phyloP scores from a whole-genome alignment of 2,888 invertebrate genomes.

The Phengaris alcon region DNA sequence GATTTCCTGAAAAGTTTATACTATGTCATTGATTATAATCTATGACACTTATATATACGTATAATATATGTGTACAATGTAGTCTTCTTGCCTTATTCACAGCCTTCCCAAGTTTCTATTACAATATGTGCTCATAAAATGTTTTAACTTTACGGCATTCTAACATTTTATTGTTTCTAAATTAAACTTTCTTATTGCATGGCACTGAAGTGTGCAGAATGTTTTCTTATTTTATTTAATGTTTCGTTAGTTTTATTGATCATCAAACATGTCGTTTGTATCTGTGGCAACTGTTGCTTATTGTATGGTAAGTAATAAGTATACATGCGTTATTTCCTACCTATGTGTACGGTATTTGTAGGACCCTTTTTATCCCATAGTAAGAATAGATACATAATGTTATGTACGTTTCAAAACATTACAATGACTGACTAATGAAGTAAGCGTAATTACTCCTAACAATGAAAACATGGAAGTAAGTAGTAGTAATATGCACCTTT shows the following conservation, averaged over 20 bases:
- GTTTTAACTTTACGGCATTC: constrained; percentile 21
- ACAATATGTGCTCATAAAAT: constrained; percentile 11
- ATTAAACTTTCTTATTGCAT: constrained; percentile 24
- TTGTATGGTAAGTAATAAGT: background rate
- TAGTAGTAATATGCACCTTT: background rate
- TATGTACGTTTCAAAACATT: background rate
- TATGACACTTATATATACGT: too few relatives aligned
- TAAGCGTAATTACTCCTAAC: background rate
- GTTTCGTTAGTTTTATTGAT: background rate
- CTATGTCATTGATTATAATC: too few relatives aligned
- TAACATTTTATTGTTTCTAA: constrained; percentile 23
- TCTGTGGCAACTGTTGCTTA: background rate
- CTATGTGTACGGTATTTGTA: too few relatives aligned
- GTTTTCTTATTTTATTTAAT: background rate
- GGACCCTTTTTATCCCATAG: background rate
- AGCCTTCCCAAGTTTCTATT: background rate
- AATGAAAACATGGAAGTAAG: background rate
- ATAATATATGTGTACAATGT: too few relatives aligned
- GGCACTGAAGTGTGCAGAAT: background rate
- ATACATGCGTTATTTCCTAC: background rate
- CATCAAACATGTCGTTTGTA: background rate
- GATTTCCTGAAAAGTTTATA: too few relatives aligned
- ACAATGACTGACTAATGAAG: background rate
- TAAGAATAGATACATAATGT: background rate
- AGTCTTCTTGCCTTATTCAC: too few relatives aligned